Evolutionary conservation across 2,113 vertebrate species (phyloP), one percentile per base, ranked within the genome.

Genomic region (Verasper variegatus): DNA sequence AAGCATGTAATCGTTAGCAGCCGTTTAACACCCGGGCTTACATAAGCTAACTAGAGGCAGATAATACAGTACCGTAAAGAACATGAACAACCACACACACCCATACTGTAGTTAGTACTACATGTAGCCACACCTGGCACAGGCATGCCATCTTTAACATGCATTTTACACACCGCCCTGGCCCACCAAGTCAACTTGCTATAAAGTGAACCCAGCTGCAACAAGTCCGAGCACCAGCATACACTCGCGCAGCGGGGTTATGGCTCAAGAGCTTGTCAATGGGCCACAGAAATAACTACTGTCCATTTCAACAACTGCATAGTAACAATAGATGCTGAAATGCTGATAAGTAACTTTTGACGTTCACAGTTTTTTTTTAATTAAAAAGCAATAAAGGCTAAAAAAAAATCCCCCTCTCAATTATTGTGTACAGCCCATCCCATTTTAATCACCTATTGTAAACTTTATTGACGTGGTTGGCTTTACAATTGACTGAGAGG

Each of bases 1-100:
- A 68, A 73, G 86, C 83, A 67, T 88, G 89, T 91, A 88, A 93
- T 91, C 64, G 57, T 89, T 79, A 84, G 83, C 83, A 87, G 88
- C 76, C 73, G 27, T 81, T 88, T 76, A 71, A 86, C 74, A 37
- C 57, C 70, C 63, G 0, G 75, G 80, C 64, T 86, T 88, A 82
- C 18, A 42, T 2, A 56, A 17, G 20, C 68, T 24, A 57, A 62
- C 72, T 71, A 54, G 20, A 74, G 62, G 54, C 23, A 51, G 64
- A 61, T 31, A 76, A 63, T 68, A 80, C 27, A 64, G 73, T 5
- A 52, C 62, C 60, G 63, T 54, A 27, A 71, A 74, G 45, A 76
- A 42, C 60, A 55, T 13, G 11, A 64, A 62, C 72, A 57, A 4
- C 47, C 14, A 57, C 35, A 42, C 11, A 20, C n/a, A 56, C 54